Conservation (phyloP, 2,888 invertebrate genomes). For the Agriopis marginaria region DNA sequence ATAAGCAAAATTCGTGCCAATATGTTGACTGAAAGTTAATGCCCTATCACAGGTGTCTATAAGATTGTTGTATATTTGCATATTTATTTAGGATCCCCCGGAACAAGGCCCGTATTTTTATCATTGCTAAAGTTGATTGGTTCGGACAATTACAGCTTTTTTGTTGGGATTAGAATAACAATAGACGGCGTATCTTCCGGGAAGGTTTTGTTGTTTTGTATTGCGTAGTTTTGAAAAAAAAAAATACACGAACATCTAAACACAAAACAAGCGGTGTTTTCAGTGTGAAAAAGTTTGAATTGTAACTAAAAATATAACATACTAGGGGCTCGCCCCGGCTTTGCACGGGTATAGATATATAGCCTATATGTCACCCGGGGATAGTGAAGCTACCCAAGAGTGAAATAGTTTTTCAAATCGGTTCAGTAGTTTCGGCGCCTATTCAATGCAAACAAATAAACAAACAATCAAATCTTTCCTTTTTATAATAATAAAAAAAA, state of each 20-base stretch:
- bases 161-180: conserved; percentile 42
- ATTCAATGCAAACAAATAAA: too few species aligned
- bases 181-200: conserved; percentile 24
- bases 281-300: too few species aligned
- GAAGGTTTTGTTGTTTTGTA: not conserved
- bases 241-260: not conserved
- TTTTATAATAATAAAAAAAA: too few species aligned
- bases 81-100: conserved; percentile 71
- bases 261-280: not conserved
- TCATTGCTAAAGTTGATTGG: conserved; percentile 73
- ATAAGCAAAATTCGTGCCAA: not conserved
- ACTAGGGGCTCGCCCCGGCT: too few species aligned
- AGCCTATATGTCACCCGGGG: too few species aligned
- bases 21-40: not conserved
- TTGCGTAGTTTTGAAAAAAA: not conserved
- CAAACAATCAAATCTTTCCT: too few species aligned
- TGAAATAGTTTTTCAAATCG: too few species aligned
- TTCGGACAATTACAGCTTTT: conserved; percentile 52
- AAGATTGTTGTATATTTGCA: conserved; percentile 52
- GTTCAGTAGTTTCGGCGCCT: too few species aligned
- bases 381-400: too few species aligned
- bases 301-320: too few species aligned
- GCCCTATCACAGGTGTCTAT: not conserved
- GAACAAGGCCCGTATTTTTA: conserved; percentile 62
- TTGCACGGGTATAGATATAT: too few species aligned